A percentile compares a stretch with the other conserved stretches of the same genome.
These are phyloP conservation scores for Dasypus novemcinctus DNA, from an alignment of 2,113 vertebrate genomes.

Conservation along the genomic window DNA sequence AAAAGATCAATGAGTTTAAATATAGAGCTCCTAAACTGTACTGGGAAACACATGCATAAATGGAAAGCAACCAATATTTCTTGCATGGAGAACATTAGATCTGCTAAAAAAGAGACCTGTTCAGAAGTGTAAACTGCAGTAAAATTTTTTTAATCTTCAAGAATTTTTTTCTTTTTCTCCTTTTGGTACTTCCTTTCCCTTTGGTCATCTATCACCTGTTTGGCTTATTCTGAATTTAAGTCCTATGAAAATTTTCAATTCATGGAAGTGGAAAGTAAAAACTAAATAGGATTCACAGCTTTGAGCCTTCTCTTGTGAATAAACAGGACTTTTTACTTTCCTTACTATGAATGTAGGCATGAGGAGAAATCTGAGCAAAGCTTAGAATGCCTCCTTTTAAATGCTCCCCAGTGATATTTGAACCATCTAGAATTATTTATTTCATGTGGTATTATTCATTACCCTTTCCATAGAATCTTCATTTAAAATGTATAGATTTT, in stretches of 20 bases:
- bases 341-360: neutral
- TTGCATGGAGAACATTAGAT: neutral
- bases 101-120: neutral
- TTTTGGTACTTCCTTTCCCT: neutral
- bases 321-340: neutral
- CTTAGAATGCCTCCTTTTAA: neutral
- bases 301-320: neutral
- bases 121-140: neutral
- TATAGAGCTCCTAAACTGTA: neutral
- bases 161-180: neutral
- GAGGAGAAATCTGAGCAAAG: neutral
- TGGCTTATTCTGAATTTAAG: neutral
- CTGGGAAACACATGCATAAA: neutral
- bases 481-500: neutral
- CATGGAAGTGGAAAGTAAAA: neutral
- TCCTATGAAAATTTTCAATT: neutral
- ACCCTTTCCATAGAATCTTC: neutral
- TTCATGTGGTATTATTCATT: neutral
- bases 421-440: neutral
- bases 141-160: no score
- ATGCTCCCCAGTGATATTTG: neutral
- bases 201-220: neutral
- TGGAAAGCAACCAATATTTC: neutral
- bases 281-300: neutral
- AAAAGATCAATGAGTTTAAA: neutral